phyloP scores from a whole-genome alignment of 2,113 vertebrate genomes.

The Xenopus borealis region DNA sequence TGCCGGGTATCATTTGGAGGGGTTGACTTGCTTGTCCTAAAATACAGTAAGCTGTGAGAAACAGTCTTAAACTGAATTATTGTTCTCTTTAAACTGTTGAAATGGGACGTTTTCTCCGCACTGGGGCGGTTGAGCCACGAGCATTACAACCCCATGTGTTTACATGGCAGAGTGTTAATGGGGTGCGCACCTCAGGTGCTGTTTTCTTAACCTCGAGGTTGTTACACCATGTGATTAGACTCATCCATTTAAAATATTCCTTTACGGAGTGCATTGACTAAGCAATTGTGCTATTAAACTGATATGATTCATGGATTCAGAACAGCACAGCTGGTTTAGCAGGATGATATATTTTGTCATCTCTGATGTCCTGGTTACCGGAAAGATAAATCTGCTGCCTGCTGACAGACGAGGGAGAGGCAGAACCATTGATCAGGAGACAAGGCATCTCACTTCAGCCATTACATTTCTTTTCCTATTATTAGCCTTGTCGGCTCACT shows the following conservation, averaged over 20 bases:
- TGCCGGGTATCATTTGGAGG: too few relatives aligned
- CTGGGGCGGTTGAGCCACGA: background rate
- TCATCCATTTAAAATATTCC: slow-evolving; percentile 16
- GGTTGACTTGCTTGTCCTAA: too few relatives aligned
- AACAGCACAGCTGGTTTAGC: background rate
- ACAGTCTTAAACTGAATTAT: background rate
- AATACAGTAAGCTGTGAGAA: too few relatives aligned
- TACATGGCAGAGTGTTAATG: slow-evolving; percentile 29
- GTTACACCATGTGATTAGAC: slow-evolving; percentile 8
- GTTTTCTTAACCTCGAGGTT: slow-evolving; percentile 27
- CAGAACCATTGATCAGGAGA: slow-evolving; percentile 16
- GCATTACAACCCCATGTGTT: slow-evolving; percentile 24
- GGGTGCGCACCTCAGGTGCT: slow-evolving; percentile 13
- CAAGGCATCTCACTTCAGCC: slow-evolving; percentile 1
- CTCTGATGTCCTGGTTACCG: slow-evolving; percentile 7
- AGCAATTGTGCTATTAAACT: slow-evolving; percentile 6
- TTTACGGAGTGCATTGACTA: background rate
- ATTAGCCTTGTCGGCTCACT: slow-evolving; percentile 29
- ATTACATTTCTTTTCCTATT: slow-evolving; percentile 22
- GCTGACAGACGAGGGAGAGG: background rate
- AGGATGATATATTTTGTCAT: slow-evolving; percentile 11
- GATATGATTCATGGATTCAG: background rate
- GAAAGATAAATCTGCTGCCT: slow-evolving; percentile 4
- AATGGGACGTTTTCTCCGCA: background rate
- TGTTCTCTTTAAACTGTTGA: background rate